Percentiles rank a stretch among this genome's conserved stretches.
Evolutionary conservation across 2,888 invertebrate species (phyloP).

Genomic region (Mesorhabditis spiculigera): DNA sequence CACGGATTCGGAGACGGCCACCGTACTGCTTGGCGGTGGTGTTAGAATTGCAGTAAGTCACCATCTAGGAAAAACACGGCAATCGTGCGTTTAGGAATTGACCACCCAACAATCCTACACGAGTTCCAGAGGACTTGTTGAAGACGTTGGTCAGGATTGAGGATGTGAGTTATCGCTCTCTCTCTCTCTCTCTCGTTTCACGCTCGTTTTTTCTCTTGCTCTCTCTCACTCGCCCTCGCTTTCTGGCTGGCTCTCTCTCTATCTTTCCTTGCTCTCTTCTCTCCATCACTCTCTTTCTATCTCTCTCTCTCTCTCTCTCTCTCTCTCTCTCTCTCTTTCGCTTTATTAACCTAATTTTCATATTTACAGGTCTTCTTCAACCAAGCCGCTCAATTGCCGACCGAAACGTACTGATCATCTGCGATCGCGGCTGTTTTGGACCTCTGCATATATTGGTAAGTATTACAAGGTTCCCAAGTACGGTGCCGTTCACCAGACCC

Average conservation of each 20-base stretch:
- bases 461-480: background rate
- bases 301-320: too few species aligned
- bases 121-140: slow-evolving; percentile 91
- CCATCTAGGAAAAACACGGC: background rate
- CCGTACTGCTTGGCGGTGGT: slow-evolving; percentile 84
- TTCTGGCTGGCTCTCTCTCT: background rate
- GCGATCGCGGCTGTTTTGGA: slow-evolving; percentile 75
- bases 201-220: too few species aligned
- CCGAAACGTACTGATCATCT: slow-evolving; percentile 91
- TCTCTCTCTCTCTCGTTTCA: too few species aligned
- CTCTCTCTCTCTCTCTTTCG: background rate
- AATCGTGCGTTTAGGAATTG: slow-evolving; percentile 68
- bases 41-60: background rate
- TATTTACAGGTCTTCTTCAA: slow-evolving; percentile 51
- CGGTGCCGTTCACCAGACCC: too few species aligned
- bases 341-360: background rate
- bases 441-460: slow-evolving; percentile 49
- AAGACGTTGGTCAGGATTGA: slow-evolving; percentile 72
- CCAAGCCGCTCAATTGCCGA: slow-evolving; percentile 45
- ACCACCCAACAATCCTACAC: slow-evolving; percentile 81
- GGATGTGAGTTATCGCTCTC: slow-evolving; percentile 41
- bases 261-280: too few species aligned
- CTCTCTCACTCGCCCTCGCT: background rate
- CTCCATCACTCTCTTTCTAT: background rate
- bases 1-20: slow-evolving; percentile 98